Conservation (phyloP, 2,797 vertebrate species). For the Sebastolobus altivelis region DNA sequence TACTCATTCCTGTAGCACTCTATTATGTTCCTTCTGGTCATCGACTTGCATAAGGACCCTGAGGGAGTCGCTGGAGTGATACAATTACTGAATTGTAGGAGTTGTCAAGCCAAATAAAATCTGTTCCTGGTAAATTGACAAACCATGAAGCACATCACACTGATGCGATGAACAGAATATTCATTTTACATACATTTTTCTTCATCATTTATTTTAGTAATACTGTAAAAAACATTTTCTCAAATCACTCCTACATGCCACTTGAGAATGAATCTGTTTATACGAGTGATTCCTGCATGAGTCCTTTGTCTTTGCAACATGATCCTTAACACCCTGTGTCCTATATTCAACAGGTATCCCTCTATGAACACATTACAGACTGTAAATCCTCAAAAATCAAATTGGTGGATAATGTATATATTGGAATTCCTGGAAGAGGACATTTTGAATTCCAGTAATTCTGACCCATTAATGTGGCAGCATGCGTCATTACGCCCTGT, state of each 20-base stretch:
- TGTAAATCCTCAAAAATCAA: not conserved
- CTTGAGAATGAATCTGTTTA: not conserved
- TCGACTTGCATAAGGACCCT: not conserved
- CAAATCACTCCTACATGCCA: not conserved
- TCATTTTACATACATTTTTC: not conserved
- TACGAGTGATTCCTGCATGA: not conserved
- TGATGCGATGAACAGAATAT: not conserved
- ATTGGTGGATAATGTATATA: not conserved
- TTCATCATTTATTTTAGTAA: not conserved
- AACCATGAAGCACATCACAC: not conserved
- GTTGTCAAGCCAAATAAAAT: not conserved
- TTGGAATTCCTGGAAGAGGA: not conserved
- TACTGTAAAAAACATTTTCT: not conserved
- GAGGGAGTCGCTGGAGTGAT: not conserved
- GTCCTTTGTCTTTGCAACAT: not conserved
- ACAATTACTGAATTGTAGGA: not conserved
- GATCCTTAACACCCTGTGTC: not conserved
- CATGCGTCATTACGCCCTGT: not conserved
- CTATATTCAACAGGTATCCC: conserved; percentile 12
- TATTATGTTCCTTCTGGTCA: not conserved
- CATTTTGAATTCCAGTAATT: not conserved
- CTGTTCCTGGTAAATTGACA: not conserved
- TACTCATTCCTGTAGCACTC: too few species aligned
- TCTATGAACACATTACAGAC: not conserved
- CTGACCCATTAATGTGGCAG: conserved; percentile 15